Conservation (phyloP, 2,113 vertebrate species). For the Phylloscopus trochiloides region DNA sequence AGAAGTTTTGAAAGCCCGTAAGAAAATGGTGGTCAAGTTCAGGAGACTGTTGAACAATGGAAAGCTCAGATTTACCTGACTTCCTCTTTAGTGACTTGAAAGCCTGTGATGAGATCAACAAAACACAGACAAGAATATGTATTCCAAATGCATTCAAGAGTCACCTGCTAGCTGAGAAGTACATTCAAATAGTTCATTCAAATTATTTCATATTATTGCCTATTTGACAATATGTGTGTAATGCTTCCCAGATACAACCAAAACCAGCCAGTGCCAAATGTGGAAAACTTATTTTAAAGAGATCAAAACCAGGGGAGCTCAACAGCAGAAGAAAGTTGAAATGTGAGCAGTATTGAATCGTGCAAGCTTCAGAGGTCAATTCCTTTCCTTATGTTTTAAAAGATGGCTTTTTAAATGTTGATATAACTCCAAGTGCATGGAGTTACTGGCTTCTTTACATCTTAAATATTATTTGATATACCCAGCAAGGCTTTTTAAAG, state of each 20-base stretch:
- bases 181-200: not conserved
- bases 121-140: not conserved
- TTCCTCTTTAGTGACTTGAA: not conserved
- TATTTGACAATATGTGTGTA: not conserved
- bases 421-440: not conserved
- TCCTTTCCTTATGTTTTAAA: not conserved
- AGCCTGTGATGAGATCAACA: not conserved
- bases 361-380: not conserved
- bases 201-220: not conserved
- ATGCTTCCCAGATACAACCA: not conserved
- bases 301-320: not conserved
- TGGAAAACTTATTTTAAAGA: not conserved
- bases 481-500: not conserved
- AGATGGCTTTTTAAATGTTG: not conserved
- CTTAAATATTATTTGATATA: not conserved
- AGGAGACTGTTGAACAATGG: not conserved
- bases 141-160: not conserved
- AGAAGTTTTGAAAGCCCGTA: not conserved
- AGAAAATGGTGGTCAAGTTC: not conserved
- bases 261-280: not conserved
- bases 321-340: not conserved
- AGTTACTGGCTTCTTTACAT: not conserved
- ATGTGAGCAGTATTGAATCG: not conserved
- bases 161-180: accelerated
- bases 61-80: not conserved